phyloP scores from a whole-genome alignment of 1,140 invertebrate genomes.

The Subanguina moxae region DNA sequence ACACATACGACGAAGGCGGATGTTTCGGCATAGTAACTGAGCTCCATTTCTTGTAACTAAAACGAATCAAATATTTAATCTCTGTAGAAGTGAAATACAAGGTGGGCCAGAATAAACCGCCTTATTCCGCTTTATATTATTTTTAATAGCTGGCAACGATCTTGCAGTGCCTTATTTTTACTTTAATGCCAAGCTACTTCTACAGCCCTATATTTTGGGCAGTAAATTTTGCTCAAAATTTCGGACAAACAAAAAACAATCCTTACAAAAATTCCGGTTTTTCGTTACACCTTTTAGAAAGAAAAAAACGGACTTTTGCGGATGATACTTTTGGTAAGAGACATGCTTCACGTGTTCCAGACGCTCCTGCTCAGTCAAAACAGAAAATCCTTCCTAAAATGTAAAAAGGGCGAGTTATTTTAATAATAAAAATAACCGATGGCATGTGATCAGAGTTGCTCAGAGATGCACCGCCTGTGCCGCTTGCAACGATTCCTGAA shows the following conservation, averaged over 20 bases:
- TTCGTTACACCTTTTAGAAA: too few relatives aligned
- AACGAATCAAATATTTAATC: conserved; percentile 13
- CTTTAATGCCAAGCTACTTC: too few relatives aligned
- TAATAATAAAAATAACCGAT: conserved; percentile 21
- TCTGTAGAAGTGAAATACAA: too few relatives aligned
- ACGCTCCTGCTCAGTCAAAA: conserved; percentile 90
- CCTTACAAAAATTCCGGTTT: too few relatives aligned
- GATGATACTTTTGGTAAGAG: conserved; percentile 90
- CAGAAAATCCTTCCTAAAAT: conserved; percentile 73
- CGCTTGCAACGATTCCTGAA: conserved; percentile 39
- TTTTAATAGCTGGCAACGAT: too few relatives aligned
- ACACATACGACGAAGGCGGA: conserved; percentile 81
- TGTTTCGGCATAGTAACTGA: conserved; percentile 69
- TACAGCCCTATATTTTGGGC: too few relatives aligned
- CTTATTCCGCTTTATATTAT: too few relatives aligned
- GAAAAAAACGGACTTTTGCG: conserved; percentile 75
- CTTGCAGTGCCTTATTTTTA: too few relatives aligned
- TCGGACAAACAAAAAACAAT: too few relatives aligned
- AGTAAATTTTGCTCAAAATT: too few relatives aligned
- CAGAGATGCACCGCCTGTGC: not conserved
- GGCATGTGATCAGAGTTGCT: conserved; percentile 25
- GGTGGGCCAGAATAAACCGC: too few relatives aligned
- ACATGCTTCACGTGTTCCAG: conserved; percentile 93
- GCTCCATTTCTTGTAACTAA: conserved; percentile 32
- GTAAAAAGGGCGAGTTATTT: conserved; percentile 9